A percentile compares a stretch with the other conserved stretches of the same genome.
Conservation (phyloP, 2,797 vertebrate genomes). For the Prunella strophiata region DNA sequence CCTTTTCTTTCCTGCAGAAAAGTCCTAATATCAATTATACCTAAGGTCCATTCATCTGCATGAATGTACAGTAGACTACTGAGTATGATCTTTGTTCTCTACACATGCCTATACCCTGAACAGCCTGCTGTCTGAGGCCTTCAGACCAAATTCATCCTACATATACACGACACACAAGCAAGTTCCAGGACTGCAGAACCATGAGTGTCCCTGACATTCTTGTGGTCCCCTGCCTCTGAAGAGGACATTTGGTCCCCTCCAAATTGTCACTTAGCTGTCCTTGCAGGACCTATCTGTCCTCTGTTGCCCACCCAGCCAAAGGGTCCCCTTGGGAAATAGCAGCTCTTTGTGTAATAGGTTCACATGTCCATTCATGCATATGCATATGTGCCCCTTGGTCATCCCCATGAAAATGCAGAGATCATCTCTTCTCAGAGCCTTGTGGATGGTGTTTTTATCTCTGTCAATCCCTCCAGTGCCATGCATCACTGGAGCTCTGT, state of each 20-base stretch:
- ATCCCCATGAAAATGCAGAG: not conserved
- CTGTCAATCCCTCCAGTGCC: not conserved
- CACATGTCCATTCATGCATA: not conserved
- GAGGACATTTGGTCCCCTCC: not conserved
- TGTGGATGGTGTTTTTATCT: not conserved
- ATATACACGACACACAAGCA: not conserved
- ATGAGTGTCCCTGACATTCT: not conserved
- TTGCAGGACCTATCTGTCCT: not conserved
- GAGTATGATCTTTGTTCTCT: not conserved
- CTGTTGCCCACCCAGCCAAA: not conserved
- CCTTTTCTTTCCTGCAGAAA: not conserved
- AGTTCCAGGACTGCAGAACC: not conserved
- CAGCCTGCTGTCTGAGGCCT: not conserved
- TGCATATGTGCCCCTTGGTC: not conserved
- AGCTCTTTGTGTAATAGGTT: not conserved
- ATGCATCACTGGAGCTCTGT: not conserved
- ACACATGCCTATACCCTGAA: not conserved
- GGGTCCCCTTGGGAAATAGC: not conserved
- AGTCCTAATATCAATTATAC: not conserved
- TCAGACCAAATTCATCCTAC: not conserved
- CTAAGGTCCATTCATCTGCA: not conserved
- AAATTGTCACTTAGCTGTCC: not conserved
- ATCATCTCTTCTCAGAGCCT: not conserved
- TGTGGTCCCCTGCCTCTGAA: not conserved
- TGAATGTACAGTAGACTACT: not conserved